Percentiles rank a stretch among this genome's conserved stretches.
These are phyloP conservation scores for Hydraecia micacea DNA, from an alignment of 2,888 invertebrate species.

Conservation along the genomic window DNA sequence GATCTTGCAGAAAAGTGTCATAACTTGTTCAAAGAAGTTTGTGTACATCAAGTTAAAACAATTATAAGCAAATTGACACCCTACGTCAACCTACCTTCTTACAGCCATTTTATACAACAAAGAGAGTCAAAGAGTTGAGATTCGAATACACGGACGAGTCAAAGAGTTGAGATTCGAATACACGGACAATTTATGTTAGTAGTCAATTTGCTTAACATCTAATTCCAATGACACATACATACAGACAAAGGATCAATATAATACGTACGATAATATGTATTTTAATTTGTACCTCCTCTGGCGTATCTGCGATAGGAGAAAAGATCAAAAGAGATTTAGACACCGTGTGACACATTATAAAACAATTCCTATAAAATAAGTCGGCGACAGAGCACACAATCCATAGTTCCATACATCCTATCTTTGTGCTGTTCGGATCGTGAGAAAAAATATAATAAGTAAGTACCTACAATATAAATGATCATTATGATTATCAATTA, in stretches of 20 bases:
- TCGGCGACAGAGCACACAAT: not conserved
- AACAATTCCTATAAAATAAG: not conserved
- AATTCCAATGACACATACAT: not conserved
- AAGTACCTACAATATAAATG: too few species aligned
- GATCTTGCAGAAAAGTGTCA: not conserved
- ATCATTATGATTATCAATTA: too few species aligned
- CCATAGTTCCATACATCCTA: not conserved
- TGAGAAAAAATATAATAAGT: not conserved
- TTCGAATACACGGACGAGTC: not conserved
- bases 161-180: not conserved
- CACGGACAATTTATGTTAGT: not conserved
- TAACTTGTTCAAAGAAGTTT: not conserved
- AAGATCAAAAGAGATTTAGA: not conserved
- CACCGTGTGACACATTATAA: not conserved
- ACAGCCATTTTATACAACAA: not conserved
- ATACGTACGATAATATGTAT: not conserved
- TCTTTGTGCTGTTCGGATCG: not conserved
- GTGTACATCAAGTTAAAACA: not conserved
- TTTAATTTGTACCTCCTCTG: accelerated
- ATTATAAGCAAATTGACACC: not conserved
- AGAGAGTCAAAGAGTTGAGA: not conserved
- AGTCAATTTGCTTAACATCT: not conserved
- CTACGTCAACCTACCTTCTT: not conserved
- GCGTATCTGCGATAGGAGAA: not conserved
- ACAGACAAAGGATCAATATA: not conserved